These are phyloP conservation scores for Napeogenes inachia DNA, from an alignment of 2,888 invertebrate species.

Conservation along the genomic window DNA sequence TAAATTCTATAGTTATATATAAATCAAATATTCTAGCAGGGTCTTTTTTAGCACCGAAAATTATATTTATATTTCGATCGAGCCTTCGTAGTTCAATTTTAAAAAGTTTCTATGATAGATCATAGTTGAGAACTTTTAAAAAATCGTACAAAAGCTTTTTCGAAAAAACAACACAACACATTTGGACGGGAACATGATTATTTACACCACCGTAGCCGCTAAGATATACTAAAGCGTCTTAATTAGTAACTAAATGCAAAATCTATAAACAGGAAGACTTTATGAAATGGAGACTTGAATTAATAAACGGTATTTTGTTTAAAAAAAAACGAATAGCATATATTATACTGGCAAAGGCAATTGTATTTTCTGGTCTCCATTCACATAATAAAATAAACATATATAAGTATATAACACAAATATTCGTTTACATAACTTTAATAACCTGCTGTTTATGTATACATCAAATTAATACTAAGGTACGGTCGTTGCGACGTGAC, in stretches of 20 bases:
- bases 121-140: not conserved
- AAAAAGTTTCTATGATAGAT: too few species aligned
- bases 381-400: too few species aligned
- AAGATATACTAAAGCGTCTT: conserved; percentile 52
- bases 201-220: conserved; percentile 29
- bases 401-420: too few species aligned
- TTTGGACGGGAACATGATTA: conserved; percentile 62
- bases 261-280: conserved; percentile 70
- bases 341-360: too few species aligned
- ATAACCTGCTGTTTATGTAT: too few species aligned
- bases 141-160: conserved; percentile 22
- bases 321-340: conserved; percentile 9
- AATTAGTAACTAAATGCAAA: conserved; percentile 70
- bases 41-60: conserved; percentile 61
- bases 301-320: conserved; percentile 25
- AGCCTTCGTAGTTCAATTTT: conserved; percentile 16
- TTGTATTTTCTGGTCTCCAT: too few species aligned
- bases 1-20: conserved; percentile 41
- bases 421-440: too few species aligned
- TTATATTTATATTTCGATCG: conserved; percentile 27
- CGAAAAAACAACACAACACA: conserved; percentile 34
- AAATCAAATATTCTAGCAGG: conserved; percentile 43
- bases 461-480: too few species aligned
- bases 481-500: not conserved
- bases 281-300: conserved; percentile 51